Evolutionary conservation across 2,888 invertebrate genomes (phyloP).

Genomic region (Pantelozetes paolii): DNA sequence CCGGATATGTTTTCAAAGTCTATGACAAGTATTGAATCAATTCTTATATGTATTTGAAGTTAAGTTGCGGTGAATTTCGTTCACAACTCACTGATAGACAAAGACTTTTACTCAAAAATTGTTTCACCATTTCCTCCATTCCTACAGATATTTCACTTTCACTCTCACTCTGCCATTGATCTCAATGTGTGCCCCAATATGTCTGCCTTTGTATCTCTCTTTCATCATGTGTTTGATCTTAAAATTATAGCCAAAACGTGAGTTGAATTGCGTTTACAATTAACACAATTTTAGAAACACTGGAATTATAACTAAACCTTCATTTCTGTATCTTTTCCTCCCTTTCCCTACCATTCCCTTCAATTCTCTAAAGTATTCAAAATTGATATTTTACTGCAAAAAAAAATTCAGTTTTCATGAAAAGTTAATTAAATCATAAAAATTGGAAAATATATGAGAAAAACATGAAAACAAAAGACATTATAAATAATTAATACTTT

Average conservation of each 20-base stretch:
- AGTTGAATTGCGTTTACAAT: neutral
- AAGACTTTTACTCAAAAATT: constrained; percentile 6
- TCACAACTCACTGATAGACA: neutral
- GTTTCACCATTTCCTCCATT: constrained; percentile 27
- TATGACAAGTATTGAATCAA: neutral
- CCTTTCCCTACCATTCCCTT: no score
- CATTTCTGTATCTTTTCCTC: no score
- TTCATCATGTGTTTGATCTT: constrained; percentile 33
- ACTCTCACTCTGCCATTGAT: neutral
- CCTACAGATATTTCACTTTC: neutral
- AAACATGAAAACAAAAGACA: no score
- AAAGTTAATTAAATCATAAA: no score
- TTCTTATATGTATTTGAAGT: neutral
- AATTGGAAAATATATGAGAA: no score
- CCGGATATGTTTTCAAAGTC: neutral
- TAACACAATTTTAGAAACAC: neutral
- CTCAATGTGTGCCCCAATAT: neutral
- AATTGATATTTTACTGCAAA: no score
- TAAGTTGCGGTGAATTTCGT: constrained; percentile 12
- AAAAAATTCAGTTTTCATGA: no score
- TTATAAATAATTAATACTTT: no score
- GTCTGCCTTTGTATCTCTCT: neutral
- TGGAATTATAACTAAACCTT: no score
- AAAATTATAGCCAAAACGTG: constrained; percentile 15
- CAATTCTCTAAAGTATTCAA: no score